These are phyloP conservation scores for Latrodectus geometricus DNA, from an alignment of 1,140 invertebrate genomes.

Conservation along the genomic window DNA sequence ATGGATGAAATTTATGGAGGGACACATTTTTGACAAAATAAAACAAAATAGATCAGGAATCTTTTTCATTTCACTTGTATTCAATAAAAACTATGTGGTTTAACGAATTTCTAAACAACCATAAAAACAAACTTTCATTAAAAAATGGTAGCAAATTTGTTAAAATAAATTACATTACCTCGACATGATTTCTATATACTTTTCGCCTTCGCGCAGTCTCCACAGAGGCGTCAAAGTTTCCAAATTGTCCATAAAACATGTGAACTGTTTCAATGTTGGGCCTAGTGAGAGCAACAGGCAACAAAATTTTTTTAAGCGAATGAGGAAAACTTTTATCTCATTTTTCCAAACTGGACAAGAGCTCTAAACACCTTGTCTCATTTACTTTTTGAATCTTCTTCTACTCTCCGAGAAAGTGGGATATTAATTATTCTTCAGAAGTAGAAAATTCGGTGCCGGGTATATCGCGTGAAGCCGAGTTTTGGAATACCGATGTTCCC, in stretches of 20 bases:
- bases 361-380: too few species aligned
- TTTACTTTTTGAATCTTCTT: neutral
- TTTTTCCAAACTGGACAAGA: too few species aligned
- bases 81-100: too few species aligned
- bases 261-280: neutral
- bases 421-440: neutral
- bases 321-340: too few species aligned
- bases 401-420: neutral
- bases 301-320: too few species aligned
- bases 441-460: neutral
- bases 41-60: too few species aligned
- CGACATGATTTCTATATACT: neutral
- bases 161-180: neutral
- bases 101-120: too few species aligned
- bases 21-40: too few species aligned
- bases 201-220: conserved; percentile 29
- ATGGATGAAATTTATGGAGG: too few species aligned
- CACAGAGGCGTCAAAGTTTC: conserved; percentile 23
- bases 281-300: neutral
- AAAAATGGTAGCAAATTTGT: too few species aligned
- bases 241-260: conserved; percentile 57
- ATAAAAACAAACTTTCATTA: too few species aligned
- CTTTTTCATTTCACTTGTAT: too few species aligned
- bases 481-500: neutral
- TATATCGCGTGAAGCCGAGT: neutral